Percentiles rank a stretch among this genome's conserved stretches.
These are phyloP conservation scores for Lottia scabra DNA, from an alignment of 2,888 invertebrate species.

Conservation along the genomic window DNA sequence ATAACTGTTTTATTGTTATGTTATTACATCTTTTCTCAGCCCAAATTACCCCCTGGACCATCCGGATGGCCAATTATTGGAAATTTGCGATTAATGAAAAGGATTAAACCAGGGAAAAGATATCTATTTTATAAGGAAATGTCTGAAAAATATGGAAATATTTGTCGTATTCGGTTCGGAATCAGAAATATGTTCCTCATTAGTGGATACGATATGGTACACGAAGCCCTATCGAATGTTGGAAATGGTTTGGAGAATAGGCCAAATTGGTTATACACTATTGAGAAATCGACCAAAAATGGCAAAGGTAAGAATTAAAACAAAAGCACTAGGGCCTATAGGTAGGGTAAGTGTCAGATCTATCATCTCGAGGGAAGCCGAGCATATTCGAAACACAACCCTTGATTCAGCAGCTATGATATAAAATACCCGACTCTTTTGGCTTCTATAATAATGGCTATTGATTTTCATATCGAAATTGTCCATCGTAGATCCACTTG, in stretches of 20 bases:
- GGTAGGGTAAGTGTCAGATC: too few species aligned
- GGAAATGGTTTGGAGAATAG: neutral
- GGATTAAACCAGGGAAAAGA: neutral
- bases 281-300: neutral
- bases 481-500: too few species aligned
- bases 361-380: too few species aligned
- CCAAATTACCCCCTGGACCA: neutral
- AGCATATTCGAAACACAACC: too few species aligned
- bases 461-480: too few species aligned
- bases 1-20: neutral
- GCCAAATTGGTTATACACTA: neutral
- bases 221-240: neutral
- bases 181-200: neutral
- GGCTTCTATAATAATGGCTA: too few species aligned
- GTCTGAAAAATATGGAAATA: neutral
- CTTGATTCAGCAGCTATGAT: too few species aligned
- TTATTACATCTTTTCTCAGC: neutral
- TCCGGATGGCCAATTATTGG: neutral
- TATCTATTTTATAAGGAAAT: neutral
- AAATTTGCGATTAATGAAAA: neutral
- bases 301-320: neutral
- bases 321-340: too few species aligned
- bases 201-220: neutral
- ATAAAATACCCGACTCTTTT: too few species aligned
- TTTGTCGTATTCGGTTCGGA: neutral